Evolutionary conservation across 2,888 invertebrate species (phyloP).

Genomic region (Caenorhabditis virilis): DNA sequence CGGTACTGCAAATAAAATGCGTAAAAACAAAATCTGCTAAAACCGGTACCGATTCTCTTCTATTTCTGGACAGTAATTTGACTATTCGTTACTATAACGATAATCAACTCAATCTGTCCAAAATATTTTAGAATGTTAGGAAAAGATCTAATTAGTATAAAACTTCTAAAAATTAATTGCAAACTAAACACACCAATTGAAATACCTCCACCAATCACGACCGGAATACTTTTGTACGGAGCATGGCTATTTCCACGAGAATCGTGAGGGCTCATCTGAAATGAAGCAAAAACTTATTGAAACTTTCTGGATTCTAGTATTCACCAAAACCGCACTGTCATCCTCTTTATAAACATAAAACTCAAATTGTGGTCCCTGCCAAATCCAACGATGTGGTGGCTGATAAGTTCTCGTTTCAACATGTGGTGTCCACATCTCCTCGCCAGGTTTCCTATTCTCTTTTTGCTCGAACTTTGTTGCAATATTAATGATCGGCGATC

Average conservation of each 20-base stretch:
- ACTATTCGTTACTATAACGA: too few species aligned
- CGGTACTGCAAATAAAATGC: background rate
- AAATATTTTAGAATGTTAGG: too few species aligned
- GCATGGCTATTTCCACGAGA: background rate
- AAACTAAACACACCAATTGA: constrained; percentile 31
- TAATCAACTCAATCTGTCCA: too few species aligned
- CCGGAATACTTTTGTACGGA: constrained; percentile 42
- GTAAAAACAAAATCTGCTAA: background rate
- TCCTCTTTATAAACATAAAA: constrained; percentile 74
- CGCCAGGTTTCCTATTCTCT: background rate
- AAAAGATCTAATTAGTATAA: too few species aligned
- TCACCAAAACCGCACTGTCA: constrained; percentile 29
- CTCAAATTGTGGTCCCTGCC: constrained; percentile 99
- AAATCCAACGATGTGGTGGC: constrained; percentile 85
- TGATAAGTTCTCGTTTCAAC: constrained; percentile 75
- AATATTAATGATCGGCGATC: constrained; percentile 38
- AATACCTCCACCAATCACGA: constrained; percentile 36
- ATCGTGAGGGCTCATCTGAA: constrained; percentile 3
- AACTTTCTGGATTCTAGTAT: constrained; percentile 6
- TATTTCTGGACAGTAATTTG: too few species aligned
- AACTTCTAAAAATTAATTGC: too few species aligned
- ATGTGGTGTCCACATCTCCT: constrained; percentile 39
- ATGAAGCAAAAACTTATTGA: background rate
- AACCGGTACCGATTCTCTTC: too few species aligned
- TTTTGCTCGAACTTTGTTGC: constrained; percentile 3